A percentile compares a stretch with the other conserved stretches of the same genome.
Evolutionary conservation across 92 coral and sea anemone genomes (phyloP).

Genomic region (Actinostola sp.): DNA sequence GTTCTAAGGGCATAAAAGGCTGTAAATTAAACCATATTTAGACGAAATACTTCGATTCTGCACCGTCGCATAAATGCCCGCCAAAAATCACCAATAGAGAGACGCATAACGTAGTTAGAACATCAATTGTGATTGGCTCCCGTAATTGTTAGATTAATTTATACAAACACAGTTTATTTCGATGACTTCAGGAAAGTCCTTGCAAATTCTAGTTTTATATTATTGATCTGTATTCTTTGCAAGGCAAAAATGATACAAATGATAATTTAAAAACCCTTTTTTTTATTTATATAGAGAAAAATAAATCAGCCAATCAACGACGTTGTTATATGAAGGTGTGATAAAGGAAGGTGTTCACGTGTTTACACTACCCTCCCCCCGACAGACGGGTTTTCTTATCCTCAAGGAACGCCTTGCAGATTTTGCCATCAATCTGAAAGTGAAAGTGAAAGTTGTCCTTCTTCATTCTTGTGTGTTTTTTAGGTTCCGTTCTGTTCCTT

Average conservation of each 20-base stretch:
- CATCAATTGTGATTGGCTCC: slow-evolving; percentile 19
- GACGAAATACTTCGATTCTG: not conserved
- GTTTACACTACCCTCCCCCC: not conserved
- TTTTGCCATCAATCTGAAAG: too few species aligned
- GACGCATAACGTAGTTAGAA: slow-evolving; percentile 4
- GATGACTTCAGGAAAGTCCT: too few species aligned
- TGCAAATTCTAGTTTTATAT: too few species aligned
- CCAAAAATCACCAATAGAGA: slow-evolving; percentile 17
- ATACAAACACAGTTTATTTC: too few species aligned
- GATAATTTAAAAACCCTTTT: too few species aligned
- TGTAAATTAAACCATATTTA: slow-evolving; percentile 14
- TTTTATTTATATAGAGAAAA: too few species aligned
- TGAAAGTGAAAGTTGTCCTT: not conserved
- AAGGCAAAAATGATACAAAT: too few species aligned
- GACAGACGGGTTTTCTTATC: not conserved
- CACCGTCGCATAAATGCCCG: slow-evolving; percentile 10
- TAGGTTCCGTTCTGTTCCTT: too few species aligned
- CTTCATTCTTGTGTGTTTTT: not conserved
- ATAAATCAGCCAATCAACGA: slow-evolving; percentile 13
- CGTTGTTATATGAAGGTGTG: not conserved
- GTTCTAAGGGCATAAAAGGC: not conserved
- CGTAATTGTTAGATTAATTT: too few species aligned
- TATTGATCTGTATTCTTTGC: too few species aligned
- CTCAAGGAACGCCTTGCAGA: not conserved
- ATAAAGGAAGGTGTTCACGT: too few species aligned